Percentiles rank a stretch among this genome's conserved stretches.
These are phyloP conservation scores for Rhagologus leucostigma DNA, from an alignment of 2,113 vertebrate genomes.

Conservation along the genomic window DNA sequence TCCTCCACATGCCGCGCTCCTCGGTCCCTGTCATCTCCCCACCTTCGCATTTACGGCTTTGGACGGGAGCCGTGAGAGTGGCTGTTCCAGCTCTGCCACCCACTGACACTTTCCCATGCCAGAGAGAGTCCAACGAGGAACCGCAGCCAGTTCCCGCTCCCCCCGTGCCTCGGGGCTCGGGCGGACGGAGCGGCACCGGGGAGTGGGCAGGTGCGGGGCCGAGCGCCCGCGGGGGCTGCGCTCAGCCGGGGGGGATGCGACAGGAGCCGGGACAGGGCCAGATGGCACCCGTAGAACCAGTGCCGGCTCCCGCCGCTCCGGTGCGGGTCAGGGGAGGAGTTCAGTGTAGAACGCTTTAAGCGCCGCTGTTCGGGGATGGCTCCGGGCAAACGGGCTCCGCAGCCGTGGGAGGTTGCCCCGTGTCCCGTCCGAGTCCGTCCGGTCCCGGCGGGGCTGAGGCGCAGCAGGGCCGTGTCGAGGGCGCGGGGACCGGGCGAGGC, in stretches of 20 bases:
- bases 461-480: not conserved
- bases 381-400: not conserved
- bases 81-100: not conserved
- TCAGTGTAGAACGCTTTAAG: not conserved
- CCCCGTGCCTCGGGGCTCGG: not conserved
- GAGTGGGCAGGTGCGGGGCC: not conserved
- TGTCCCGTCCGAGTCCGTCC: not conserved
- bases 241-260: not conserved
- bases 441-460: not conserved
- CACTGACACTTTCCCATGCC: conserved; percentile 1
- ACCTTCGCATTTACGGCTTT: not conserved
- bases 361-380: not conserved
- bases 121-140: not conserved
- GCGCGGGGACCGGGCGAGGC: not conserved
- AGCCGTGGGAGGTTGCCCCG: not conserved
- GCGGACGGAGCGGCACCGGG: not conserved
- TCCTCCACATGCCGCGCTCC: fast-evolving
- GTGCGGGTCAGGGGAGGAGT: too few relatives aligned
- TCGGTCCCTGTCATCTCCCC: not conserved
- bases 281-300: not conserved
- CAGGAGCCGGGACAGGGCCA: not conserved
- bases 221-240: not conserved
- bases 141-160: not conserved
- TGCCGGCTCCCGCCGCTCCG: too few relatives aligned
- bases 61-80: not conserved